Base-by-base conservation (phyloP, 2,113 vertebrate genomes). In the Chamaea fasciata region DNA sequence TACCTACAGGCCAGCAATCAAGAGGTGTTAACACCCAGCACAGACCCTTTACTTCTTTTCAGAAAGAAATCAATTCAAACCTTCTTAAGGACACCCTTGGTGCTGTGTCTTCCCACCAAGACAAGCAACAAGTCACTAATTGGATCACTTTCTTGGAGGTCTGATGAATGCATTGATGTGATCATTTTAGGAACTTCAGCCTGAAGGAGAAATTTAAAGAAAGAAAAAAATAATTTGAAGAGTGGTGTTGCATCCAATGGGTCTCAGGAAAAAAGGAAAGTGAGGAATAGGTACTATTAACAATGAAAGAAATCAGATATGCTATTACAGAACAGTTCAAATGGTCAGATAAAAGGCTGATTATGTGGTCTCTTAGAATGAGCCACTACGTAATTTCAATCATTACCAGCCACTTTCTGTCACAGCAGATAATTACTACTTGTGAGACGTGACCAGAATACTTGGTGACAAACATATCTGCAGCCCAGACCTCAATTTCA, bases 301-400 rank as follows among this genome's bases (percentile, higher is more conserved):
- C 56, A 86, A 42, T 83, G 65, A 87, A 76, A 89, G 46, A 89
- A 95, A 94, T 91, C 83, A 95, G 85, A 83, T 87, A 77, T 50
- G 57, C 50, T 82, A 74, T 84, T 89, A 92, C 64, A 87, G 95
- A 95, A 62, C 83, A 77, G 89, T 90, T 96, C 81, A 90, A 95
- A 96, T 41, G 95, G 94, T 92, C 95, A 97, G 65, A 89, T 77
- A 74, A 95, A 88, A 94, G 79, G 65, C 64, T 97, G 88, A 95
- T 96, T 93, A 93, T 88, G 56, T 68, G 52, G 27, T 60, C 80
- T 93, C 70, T 83, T 49, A 63, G 78, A 91, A 90, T 49, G 59
- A 95, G 59, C 56, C 53, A 79, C 71, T 46, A 33, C 60, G 55
- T 90, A 83, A 87, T 91, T 95, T 88, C 19, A 13, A 94, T 93